phyloP scores from a whole-genome alignment of 2,888 invertebrate species.

The Latheticus oryzae region DNA sequence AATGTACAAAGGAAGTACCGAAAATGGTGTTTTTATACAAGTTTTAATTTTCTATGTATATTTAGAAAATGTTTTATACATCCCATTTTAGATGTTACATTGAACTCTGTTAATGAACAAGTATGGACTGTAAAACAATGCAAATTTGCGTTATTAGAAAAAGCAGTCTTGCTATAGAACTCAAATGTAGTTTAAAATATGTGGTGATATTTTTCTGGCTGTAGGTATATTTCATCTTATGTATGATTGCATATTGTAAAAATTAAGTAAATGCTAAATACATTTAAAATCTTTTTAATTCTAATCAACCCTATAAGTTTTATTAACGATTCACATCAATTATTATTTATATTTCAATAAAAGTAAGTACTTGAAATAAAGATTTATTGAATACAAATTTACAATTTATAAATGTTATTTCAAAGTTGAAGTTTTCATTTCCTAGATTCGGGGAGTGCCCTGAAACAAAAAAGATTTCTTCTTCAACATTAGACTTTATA shows the following conservation, averaged over 20 bases:
- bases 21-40: constrained; percentile 67
- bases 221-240: constrained; percentile 67
- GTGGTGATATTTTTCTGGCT: constrained; percentile 68
- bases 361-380: too few relatives aligned
- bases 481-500: too few relatives aligned
- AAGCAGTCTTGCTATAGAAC: constrained; percentile 65
- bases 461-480: too few relatives aligned
- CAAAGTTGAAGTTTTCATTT: too few relatives aligned
- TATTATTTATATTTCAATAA: too few relatives aligned
- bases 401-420: too few relatives aligned
- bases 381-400: too few relatives aligned
- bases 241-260: constrained; percentile 67
- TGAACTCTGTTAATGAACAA: constrained; percentile 60
- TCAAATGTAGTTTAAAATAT: constrained; percentile 67
- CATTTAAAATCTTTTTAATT: constrained; percentile 64
- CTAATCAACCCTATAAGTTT: constrained; percentile 37
- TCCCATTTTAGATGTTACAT: constrained; percentile 54
- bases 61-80: constrained; percentile 62
- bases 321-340: too few relatives aligned
- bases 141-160: constrained; percentile 50
- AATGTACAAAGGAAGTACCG: constrained; percentile 69
- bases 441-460: too few relatives aligned
- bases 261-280: constrained; percentile 67
- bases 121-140: constrained; percentile 56
- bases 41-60: constrained; percentile 66